Evolutionary conservation across 2,888 invertebrate genomes (phyloP), one percentile per base, ranked within the genome.

Genomic region (Lycaena phlaeas): DNA sequence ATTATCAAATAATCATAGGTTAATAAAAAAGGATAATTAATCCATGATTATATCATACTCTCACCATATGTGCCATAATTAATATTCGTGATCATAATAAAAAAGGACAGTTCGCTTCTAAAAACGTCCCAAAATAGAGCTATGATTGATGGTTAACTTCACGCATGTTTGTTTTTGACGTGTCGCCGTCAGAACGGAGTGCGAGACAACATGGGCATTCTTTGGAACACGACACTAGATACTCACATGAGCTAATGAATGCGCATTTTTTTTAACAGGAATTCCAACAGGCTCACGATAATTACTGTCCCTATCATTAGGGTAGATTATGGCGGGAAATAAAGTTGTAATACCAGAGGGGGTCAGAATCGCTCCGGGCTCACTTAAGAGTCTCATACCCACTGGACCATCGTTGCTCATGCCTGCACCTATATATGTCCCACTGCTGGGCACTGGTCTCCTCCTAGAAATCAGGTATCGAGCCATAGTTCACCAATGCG

Each of bases 61-160:
- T 7, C 3, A 18, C 17, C 31, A 34, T 11, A 22, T 34, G 31
- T 34, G 17, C 18, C 18, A 14, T 34, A 34, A 34, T 34, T 34
- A 34, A 22, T 34, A 22, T 34, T 34, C 34, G 22, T 34, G 12
- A 26, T 27, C 38, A 36, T 27, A 50, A 55, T 57, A 61, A 61
- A 43, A 59, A 60, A 57, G 54, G 51, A 48, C 47, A 54, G 50
- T 53, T 66, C 53, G 62, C 62, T 58, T 57, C 59, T 56, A 59
- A 53, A 61, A 55, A 55, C 51, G 53, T 59, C 64, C 59, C 58
- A 67, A 77, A 78, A 81, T 77, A 75, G 68, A 68, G 61, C 52
- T 58, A 64, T 78, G 78, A 81, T 79, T 77, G 78, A 81, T 79
- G 76, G 69, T 61, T 57, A 60, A 69, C 67, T 64, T 61, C 71